Base-by-base conservation (phyloP, 37 sponge, comb jelly and placozoan species). In the Halisarca cf. caerulea region DNA sequence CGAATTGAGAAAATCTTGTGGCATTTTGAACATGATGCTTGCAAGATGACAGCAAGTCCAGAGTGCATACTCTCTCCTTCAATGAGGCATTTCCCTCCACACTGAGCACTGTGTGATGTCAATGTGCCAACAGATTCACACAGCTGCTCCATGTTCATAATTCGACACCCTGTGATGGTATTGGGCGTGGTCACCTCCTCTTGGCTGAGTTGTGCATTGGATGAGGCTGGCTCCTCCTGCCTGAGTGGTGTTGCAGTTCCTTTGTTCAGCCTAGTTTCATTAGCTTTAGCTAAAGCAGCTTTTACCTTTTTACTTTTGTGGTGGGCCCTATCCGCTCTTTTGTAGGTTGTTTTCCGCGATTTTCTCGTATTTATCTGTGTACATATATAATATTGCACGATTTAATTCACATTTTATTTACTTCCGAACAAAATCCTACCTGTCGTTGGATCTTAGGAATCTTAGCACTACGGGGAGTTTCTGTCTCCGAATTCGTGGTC, bases 101-200 rank as follows among this genome's bases (percentile, higher is more conserved):
- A 80, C n/a, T 45, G 0, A 15, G 59, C 80, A 54, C 59, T 30
- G 36, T 80, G 80, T 7, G 7, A 32, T 69, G 34, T 69, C 57
- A 55, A 55, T 17, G 17, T 55, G 11, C 57, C 57, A 11, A 55
- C 57, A 21, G 39, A 47, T 18, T 55, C 35, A 2, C 32, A 30
- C 11, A 80, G 81, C 57, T 80, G 39, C 14, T 47, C 81, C 39
- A 80, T 35, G 39, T 55, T 59, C 3, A 58, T 57, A 58, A 80
- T 80, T 1, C 81, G 37, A 34, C 61, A 59, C 14, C 61, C 81
- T 34, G 35, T 69, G 71, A 69, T n/a, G n/a, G n/a, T n/a, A 2
- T 69, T 32, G 71, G 33, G 3, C 5, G 37, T 20, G 21, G 33
- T 21, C 71, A 55, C 11, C 17, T 55, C 17, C 17, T 55, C 17